Base-by-base conservation (phyloP, 92 coral and sea anemone genomes). In the Porites lobata region DNA sequence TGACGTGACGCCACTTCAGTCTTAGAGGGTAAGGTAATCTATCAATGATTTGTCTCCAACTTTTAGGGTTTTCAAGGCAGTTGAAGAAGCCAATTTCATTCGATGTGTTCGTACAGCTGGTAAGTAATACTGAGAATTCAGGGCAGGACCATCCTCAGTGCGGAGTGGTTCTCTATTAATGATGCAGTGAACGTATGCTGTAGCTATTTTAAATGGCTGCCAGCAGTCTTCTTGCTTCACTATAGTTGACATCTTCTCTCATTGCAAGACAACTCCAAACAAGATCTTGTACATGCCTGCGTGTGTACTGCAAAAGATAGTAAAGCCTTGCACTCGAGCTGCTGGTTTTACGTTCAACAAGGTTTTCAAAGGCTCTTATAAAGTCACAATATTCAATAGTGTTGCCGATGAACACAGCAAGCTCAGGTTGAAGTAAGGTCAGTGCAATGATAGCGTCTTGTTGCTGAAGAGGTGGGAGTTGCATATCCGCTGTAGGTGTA, bases 211-310 rank as follows among this genome's bases (percentile, higher is more conserved):
- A 75, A 85, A 85, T 14, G 56, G 51, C 65, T 90, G 65, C 76
- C 14, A 85, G 80, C 10, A 85, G 65, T 47, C 75, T 77, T 11
- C 64, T 51, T 10, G 79, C 93, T 62, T 85, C 79, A 6, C 57
- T 15, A 50, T 90, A 90, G 18, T 86, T 87, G 38, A 56, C 26
- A 13, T 79, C 51, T 0, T 76, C 82, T 15, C 68, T 52, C 90
- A 90, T 90, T 1, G 93, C 52, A 7, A 85, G 74, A 50, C 93
- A 90, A 50, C 93, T 85, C n/a, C 71, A 72, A 58, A 90, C 73
- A 7, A 90, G 81, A 9, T 85, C 90, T 58, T 85, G 89, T 18
- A 90, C 93, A 2, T 85, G 65, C 13, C 92, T 75, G 17, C 15
- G 50, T 0, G 88, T 88, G 76, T 74, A 88, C 83, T 88, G 92